Percentiles rank a stretch among this genome's conserved stretches.
These are phyloP conservation scores for Trichonephila clavipes DNA, from an alignment of 1,140 invertebrate genomes.

Conservation along the genomic window DNA sequence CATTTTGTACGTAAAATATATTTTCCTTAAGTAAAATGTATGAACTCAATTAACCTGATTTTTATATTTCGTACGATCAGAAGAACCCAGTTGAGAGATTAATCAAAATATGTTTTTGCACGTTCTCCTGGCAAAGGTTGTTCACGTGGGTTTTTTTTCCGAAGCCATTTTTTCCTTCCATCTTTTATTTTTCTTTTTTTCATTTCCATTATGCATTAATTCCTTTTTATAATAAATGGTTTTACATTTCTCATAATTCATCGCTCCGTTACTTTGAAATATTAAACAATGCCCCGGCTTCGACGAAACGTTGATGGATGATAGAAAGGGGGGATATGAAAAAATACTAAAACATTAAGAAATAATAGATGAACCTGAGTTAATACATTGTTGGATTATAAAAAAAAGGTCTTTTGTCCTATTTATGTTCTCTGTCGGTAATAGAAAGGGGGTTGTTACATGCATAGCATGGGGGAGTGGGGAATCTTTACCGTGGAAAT, in stretches of 20 bases:
- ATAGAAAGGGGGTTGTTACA: not conserved
- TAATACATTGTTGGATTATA: constrained; percentile 43
- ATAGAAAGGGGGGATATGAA: constrained; percentile 20
- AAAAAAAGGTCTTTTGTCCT: constrained; percentile 60
- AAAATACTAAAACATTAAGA: not conserved
- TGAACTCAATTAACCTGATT: not conserved
- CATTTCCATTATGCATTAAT: constrained; percentile 8
- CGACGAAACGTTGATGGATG: constrained; percentile 47
- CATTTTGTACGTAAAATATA: not conserved
- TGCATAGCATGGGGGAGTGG: not conserved
- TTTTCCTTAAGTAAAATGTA: not conserved
- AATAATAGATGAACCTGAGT: constrained; percentile 73
- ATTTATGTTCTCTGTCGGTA: constrained; percentile 67
- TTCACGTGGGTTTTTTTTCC: not conserved
- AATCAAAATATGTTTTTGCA: constrained; percentile 1
- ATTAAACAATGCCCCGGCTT: constrained; percentile 62
- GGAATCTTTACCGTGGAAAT: constrained; percentile 51
- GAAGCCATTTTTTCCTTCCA: not conserved
- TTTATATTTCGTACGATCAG: not conserved
- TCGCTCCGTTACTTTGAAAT: constrained; percentile 58
- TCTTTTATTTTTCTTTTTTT: not conserved
- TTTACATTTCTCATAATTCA: constrained; percentile 68
- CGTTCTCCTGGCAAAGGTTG: not conserved
- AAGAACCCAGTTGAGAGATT: not conserved
- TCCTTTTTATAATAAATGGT: constrained; percentile 57